These are phyloP conservation scores for Copsychus sechellarum DNA, from an alignment of 2,113 vertebrate species.

Conservation along the genomic window DNA sequence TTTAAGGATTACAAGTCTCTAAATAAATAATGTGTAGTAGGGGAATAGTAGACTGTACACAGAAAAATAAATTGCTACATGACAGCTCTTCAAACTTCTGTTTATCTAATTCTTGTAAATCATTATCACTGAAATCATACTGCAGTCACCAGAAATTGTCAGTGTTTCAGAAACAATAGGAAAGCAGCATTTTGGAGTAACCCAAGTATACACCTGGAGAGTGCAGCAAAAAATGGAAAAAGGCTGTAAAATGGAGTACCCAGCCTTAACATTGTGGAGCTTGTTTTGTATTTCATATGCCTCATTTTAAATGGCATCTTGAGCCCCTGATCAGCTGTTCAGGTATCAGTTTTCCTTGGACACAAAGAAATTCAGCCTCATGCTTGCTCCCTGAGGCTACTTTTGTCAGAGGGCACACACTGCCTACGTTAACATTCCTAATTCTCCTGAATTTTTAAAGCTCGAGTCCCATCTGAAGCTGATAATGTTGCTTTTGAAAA, in stretches of 20 bases:
- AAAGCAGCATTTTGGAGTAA: background rate
- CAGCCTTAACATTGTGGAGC: background rate
- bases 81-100: background rate
- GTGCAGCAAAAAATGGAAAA: background rate
- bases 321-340: background rate
- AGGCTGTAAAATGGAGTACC: background rate
- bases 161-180: background rate
- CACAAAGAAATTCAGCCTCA: background rate
- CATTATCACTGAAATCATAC: background rate
- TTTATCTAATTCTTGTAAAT: background rate
- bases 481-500: background rate
- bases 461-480: background rate
- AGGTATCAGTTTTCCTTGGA: background rate
- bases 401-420: background rate
- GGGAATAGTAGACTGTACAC: background rate
- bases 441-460: slow-evolving; percentile 29
- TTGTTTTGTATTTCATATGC: background rate
- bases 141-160: background rate
- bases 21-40: background rate
- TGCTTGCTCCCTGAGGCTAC: background rate
- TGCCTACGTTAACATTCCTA: background rate
- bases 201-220: background rate
- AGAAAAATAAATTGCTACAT: background rate
- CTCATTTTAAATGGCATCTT: background rate
- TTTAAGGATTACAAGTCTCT: background rate